Evolutionary conservation across 1,140 invertebrate species (phyloP), one percentile per base, ranked within the genome.

Genomic region (Heliothis subflexa): DNA sequence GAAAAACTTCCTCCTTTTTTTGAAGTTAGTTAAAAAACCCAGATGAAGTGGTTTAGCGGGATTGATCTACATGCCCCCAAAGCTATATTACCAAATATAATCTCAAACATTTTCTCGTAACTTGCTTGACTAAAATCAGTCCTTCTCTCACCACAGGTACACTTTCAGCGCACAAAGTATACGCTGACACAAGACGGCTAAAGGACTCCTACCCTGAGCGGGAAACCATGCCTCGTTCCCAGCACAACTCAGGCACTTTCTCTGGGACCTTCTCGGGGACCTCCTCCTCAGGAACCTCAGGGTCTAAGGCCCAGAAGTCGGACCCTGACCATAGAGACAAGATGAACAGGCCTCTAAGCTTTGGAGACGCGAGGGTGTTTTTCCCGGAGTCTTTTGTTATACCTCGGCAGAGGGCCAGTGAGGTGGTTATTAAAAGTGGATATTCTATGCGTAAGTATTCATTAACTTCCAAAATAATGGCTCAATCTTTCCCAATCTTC

Each of bases 331-430:
- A 87, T n/a, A 79, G 86, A 40, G 85, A 89, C 13, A 88, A 90
- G 70, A 84, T 86, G 55, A 86, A 81, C 74, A 81, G 93, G 13
- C 91, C 93, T 0, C 78, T 91, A 10, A 93, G 88, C 70, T 94
- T 91, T 55, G 90, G 90, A 5, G 94, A 94, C 72, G 92, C 92
- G 25, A 88, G 93, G 72, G 93, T 94, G 2, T 95, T 95, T 85
- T 94, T 94, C 78, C 93, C 94, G 9, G 93, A 95, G 75, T 94
- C 93, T 0, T 94, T 94, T 47, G 90, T 94, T 1, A 93, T 94
- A 82, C 93, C 94, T 0, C 81, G 92, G 16, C 91, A 91, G 83
- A 83, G 90, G 72, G 79, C 91, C 55, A 85, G 83, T 68, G 87
- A 93, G 80, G 86, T 93, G 62, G 81, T 92, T 9, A 86, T 92